Percentiles rank a stretch among this genome's conserved stretches.
phyloP scores from a whole-genome alignment of 2,113 vertebrate species.

The Oryctolagus cuniculus region mOryCun1.1 NC_091437.1:28646501-28647000 shows the following conservation, averaged over 20 bases:
- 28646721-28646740: background rate
- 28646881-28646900: background rate
- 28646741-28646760: background rate
- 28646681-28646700: background rate
- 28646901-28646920: background rate
- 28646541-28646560: background rate
- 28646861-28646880: background rate
- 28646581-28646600: background rate
- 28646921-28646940: background rate
- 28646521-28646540: background rate
- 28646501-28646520: background rate
- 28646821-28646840: background rate
- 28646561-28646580: background rate
- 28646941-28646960: background rate
- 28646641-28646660: background rate
- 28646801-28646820: slow-evolving; percentile 1
- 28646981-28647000: background rate
- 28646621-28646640: background rate
- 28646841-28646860: background rate
- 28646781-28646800: background rate
- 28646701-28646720: background rate
- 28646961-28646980: background rate
- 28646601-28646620: background rate
- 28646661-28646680: background rate
- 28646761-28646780: slow-evolving; percentile 11